Conservation (phyloP, 2,888 invertebrate genomes). For the Rhamphomyia laevipes region DNA sequence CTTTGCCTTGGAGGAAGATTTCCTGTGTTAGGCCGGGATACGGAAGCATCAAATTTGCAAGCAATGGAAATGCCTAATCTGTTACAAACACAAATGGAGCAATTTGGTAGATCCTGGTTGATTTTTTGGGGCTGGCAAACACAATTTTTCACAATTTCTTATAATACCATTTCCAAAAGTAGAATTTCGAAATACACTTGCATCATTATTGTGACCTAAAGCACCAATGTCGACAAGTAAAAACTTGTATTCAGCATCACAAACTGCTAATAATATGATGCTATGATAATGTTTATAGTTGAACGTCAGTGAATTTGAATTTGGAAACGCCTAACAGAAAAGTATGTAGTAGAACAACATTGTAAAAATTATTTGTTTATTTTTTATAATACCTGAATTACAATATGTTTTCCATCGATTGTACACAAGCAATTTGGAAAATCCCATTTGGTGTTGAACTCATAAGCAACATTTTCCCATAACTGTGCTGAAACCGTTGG, state of each 20-base stretch:
- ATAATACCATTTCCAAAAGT: background rate
- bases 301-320: background rate
- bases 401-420: background rate
- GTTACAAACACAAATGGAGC: too few relatives aligned
- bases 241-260: background rate
- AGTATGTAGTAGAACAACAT: background rate
- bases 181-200: background rate
- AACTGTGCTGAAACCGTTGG: too few relatives aligned
- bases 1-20: background rate
- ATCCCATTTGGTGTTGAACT: too few relatives aligned
- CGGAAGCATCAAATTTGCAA: background rate
- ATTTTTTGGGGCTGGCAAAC: background rate
- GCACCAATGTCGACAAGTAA: background rate
- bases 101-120: background rate
- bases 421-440: background rate
- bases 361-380: background rate
- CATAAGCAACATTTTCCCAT: too few relatives aligned
- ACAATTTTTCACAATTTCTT: background rate
- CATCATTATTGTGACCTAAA: background rate
- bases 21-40: background rate
- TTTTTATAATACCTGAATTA: background rate
- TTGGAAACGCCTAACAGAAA: background rate
- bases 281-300: background rate
- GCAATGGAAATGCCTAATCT: background rate
- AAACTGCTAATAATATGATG: background rate